Evolutionary conservation across 2,888 invertebrate species (phyloP).

Genomic region (Lasius fuliginosus): DNA sequence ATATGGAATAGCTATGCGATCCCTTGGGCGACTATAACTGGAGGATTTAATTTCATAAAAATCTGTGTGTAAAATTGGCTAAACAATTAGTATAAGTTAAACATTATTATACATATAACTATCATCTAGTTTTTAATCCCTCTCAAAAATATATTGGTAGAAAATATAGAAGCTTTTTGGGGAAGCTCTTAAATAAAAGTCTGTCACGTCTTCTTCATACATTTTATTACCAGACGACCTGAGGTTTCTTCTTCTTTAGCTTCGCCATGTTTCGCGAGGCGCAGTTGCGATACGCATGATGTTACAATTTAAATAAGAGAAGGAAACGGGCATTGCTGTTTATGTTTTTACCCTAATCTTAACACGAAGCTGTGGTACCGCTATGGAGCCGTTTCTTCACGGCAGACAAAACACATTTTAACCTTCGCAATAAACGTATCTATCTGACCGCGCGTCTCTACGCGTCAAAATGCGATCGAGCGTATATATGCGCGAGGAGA

Average conservation of each 20-base stretch:
- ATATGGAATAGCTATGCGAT: not conserved
- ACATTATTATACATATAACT: not conserved
- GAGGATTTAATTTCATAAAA: not conserved
- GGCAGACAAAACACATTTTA: conserved; percentile 27
- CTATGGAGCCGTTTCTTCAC: not conserved
- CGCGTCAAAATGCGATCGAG: conserved; percentile 49
- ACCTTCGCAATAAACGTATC: conserved; percentile 50
- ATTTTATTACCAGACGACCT: not conserved
- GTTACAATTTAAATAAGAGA: conserved; percentile 24
- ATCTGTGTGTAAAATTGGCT: not conserved
- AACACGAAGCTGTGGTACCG: conserved; percentile 26
- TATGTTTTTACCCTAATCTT: conserved; percentile 52
- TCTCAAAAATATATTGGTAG: not conserved
- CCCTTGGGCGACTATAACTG: not conserved
- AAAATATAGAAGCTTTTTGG: not conserved
- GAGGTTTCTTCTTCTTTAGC: not conserved
- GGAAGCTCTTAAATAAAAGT: not conserved
- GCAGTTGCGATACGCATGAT: conserved; percentile 21
- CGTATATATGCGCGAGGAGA: conserved; percentile 38
- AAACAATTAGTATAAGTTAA: not conserved
- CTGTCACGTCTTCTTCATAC: not conserved
- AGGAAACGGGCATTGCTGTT: not conserved
- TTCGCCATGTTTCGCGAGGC: not conserved
- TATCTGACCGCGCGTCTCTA: conserved; percentile 40
- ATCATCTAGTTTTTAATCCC: not conserved